Base-by-base conservation (phyloP, 1,140 invertebrate species). In the Caenorhabditis inopinata region DNA sequence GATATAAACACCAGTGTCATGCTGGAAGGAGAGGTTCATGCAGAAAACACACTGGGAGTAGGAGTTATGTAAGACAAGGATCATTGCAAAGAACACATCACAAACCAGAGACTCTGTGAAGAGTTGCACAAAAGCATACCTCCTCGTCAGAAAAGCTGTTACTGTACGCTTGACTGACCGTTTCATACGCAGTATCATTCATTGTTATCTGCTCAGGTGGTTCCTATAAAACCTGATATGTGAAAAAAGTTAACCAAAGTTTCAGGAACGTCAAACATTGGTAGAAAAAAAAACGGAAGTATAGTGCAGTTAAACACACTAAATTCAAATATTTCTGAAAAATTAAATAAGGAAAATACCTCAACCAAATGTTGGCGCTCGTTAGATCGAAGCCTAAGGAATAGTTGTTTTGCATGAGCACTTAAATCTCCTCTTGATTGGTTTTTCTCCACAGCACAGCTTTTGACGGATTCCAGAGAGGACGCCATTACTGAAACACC, bases 61-160 rank as follows among this genome's bases (percentile, higher is more conserved):
- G 7, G 25, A 21, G 14, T 42, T 42, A 42, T 5, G 38, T 5
- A 11, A 68, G 32, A 38, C 32, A 14, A 32, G 51, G 7, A 12
- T 58, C 14, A 58, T 16, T 32, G 51, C 9, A 68, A 11, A 68
- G 12, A 25, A 16, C 58, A 68, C 58, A 16, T 16, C 27, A 29
- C 25, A 58, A 68, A 42, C 11, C 38, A 12, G 32, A 25, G 49
- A 9, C 7, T 68, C 27, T n/a, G 58, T 38, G 58, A 68, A 68
- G 58, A 68, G 58, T 68, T 68, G 58, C 58, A 68, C 32, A 18
- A 25, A 68, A 68, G 58, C 58, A 32, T 68, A 68, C 38, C 45
- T 78, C 76, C 27, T 78, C 76, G 38, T 78, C 76, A 53, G 76
- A 78, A 29, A 58, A 78, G 76, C 49, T 58, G 53, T 78, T 78